Evolutionary conservation across 2,797 vertebrate species (phyloP).

Genomic region (Lithobates pipiens): DNA sequence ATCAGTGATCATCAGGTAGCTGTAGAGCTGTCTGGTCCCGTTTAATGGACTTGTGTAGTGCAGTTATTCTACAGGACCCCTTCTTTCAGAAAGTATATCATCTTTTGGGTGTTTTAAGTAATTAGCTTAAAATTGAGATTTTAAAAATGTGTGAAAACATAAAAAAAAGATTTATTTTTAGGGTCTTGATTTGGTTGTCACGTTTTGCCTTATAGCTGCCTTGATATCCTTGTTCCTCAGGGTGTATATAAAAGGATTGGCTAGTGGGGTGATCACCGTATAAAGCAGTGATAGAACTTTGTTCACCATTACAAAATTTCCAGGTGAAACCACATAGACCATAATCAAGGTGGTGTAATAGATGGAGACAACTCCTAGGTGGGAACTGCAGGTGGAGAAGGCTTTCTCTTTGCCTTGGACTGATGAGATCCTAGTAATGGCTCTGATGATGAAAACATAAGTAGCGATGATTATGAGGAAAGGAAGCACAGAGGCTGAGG

Average conservation of each 20-base stretch:
- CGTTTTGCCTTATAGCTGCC: no score
- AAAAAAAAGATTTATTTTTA: no score
- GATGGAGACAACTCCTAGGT: background rate
- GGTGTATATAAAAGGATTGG: constrained; percentile 17
- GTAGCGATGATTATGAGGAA: background rate
- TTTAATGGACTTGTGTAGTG: no score
- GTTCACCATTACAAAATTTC: background rate
- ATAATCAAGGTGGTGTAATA: background rate
- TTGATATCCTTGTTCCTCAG: no score
- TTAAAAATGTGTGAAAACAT: no score
- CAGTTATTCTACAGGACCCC: no score
- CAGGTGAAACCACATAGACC: constrained; percentile 6
- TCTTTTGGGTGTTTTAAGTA: no score
- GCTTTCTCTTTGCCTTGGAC: background rate
- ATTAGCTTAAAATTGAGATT: no score
- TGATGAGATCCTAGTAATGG: background rate
- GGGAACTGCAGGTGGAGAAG: constrained; percentile 25
- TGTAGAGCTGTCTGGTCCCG: no score
- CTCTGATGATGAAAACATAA: background rate
- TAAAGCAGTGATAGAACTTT: constrained; percentile 9
- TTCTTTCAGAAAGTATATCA: no score
- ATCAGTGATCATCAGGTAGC: no score
- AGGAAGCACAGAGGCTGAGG: background rate
- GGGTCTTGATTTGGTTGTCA: background rate
- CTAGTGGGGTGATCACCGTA: background rate